Base-by-base conservation (phyloP, 2,113 vertebrate species). In the Thamnaconus septentrionalis region DNA sequence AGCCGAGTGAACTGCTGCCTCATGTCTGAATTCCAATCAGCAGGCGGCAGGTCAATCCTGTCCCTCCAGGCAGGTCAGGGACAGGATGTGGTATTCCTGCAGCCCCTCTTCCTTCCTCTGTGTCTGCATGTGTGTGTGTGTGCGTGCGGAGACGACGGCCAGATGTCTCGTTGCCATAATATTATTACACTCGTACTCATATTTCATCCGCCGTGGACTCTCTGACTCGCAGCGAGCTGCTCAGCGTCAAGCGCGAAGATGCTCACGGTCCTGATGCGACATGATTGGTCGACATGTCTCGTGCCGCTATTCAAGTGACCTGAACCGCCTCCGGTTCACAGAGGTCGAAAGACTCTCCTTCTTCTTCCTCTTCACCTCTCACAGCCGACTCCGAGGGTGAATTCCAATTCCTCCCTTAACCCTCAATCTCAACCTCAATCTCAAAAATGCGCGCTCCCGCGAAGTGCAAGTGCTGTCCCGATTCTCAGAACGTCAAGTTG, bases 1-100 rank as follows among this genome's bases (percentile, higher is more conserved):
- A 79, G 18, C 18, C 18, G 18, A 31, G 18, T 31, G 18, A 31
- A 31, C 18, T 31, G 18, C 18, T 31, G 18, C 18, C 56, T 4
- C 57, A 55, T 54, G 66, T 49, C 51, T 68, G 69, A 66, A 78
- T 75, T 61, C 48, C 59, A 68, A 85, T 80, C 12, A 85, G 11
- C 48, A 45, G 56, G 69, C 64, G 56, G 59, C 76, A 31, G 18
- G 18, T 31, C 70, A 75, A 80, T 55, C 44, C n/a, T 43, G 50
- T 73, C 63, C 52, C n/a, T 61, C 9, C 68, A 11, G 43, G 41
- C 0, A 39, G 42, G 49, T 56, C 61, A 39, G 18, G 44, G 48
- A 59, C 41, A 43, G 39, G 48, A 40, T 39, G 49, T 61, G 4
- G 1, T 62, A 60, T 49, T 73, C 58, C 41, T 49, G 8, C 44